Base-by-base conservation (phyloP, 2,888 invertebrate species). In the Arge pagana region DNA sequence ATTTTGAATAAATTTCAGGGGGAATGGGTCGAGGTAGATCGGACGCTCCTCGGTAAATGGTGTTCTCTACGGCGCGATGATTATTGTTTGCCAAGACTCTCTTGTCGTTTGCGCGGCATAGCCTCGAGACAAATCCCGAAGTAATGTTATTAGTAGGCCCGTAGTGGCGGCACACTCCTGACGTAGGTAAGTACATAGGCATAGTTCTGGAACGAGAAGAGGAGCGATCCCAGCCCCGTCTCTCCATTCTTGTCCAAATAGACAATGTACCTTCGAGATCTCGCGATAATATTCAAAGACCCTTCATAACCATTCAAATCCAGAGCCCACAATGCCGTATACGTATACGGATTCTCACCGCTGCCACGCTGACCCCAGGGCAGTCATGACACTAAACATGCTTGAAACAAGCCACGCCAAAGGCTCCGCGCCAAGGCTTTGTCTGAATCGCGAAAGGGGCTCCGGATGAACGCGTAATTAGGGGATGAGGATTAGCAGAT, bases 91-190 rank as follows among this genome's bases (percentile, higher is more conserved):
- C 45, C 35, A 63, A 61, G 63, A 55, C 48, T 48, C 50, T 39
- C 48, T 41, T 19, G 33, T n/a, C n/a, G n/a, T n/a, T n/a, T n/a
- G n/a, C 28, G 37, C 57, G 52, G 52, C 19, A 11, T 51, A 51
- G 50, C 59, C 62, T 28, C 52, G 58, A 64, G 65, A 65, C 64
- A 65, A 63, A 65, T 65, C 65, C 58, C 56, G 50, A 58, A 58
- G 56, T 65, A 63, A 64, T 61, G 60, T 65, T 54, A 62, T 64
- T 64, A 64, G 65, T 54, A 26, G 28, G 28, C 8, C n/a, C 8
- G 45, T 35, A 33, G 33, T 45, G 31, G 33, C 16, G n/a, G n/a
- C 23, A 11, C 3, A 10, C 6, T 33, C 33, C 21, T 45, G 33
- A 35, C 21, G 45, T 45, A 33, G 33, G 18, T 23, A 31, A 35